Evolutionary conservation across 2,113 vertebrate genomes (phyloP).

Genomic region (Murina feae): DNA sequence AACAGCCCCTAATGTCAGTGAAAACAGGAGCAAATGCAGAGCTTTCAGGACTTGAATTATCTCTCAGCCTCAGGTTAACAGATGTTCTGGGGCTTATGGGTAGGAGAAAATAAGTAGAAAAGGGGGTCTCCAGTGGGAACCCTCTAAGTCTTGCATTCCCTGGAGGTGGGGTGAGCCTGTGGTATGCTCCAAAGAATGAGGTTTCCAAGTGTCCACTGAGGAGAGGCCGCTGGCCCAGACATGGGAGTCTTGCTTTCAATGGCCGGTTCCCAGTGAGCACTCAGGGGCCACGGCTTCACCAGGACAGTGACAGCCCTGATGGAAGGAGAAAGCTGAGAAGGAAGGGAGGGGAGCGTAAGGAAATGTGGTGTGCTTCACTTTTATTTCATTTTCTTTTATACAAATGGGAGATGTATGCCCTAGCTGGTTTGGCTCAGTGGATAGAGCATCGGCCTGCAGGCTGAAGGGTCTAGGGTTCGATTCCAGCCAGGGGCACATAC

Average conservation of each 20-base stretch:
- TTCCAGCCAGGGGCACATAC: too few relatives aligned
- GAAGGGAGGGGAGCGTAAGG: not conserved
- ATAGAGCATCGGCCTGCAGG: too few relatives aligned
- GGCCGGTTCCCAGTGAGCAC: not conserved
- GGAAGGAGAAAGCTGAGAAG: too few relatives aligned
- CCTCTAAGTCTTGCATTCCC: not conserved
- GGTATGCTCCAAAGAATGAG: accelerated
- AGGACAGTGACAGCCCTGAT: not conserved
- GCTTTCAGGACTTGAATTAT: not conserved
- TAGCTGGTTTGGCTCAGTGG: too few relatives aligned
- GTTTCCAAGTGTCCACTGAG: not conserved
- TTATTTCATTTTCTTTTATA: not conserved
- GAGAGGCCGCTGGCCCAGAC: not conserved
- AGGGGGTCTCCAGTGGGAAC: not conserved
- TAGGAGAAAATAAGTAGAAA: not conserved
- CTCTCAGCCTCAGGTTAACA: not conserved
- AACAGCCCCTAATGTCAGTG: not conserved
- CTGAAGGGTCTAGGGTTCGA: too few relatives aligned
- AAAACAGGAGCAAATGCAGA: not conserved
- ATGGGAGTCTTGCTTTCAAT: not conserved
- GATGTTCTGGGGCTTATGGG: not conserved
- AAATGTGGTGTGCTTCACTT: not conserved
- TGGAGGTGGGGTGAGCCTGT: not conserved
- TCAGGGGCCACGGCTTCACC: not conserved
- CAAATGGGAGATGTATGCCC: not conserved